A percentile compares a stretch with the other conserved stretches of the same genome.
These are phyloP conservation scores for Adelphocoris suturalis DNA, from an alignment of 2,888 invertebrate genomes.

Conservation along the genomic window DNA sequence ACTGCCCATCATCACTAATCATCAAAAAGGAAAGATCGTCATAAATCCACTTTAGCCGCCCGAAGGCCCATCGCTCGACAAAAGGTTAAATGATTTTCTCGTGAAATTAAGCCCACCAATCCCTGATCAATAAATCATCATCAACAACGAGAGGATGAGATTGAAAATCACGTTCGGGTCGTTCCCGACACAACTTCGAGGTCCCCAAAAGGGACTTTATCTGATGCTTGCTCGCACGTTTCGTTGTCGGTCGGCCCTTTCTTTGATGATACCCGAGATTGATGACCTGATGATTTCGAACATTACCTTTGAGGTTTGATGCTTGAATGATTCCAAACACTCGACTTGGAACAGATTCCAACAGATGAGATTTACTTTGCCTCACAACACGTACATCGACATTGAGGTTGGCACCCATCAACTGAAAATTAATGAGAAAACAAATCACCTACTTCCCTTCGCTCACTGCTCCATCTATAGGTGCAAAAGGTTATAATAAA, in stretches of 20 bases:
- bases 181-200: neutral
- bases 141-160: slow-evolving; percentile 11
- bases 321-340: neutral
- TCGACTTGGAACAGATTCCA: slow-evolving; percentile 4
- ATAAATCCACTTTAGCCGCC: neutral
- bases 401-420: too few species aligned
- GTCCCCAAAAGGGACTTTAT: slow-evolving; percentile 25
- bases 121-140: slow-evolving; percentile 43
- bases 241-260: neutral
- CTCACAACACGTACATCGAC: too few species aligned
- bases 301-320: neutral
- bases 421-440: too few species aligned
- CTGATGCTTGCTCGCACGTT: slow-evolving; percentile 37
- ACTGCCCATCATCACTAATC: too few species aligned
- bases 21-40: neutral
- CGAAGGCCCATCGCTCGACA: neutral
- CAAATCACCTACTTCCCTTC: too few species aligned
- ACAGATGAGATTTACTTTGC: neutral
- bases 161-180: slow-evolving; percentile 45
- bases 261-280: slow-evolving; percentile 36
- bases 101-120: slow-evolving; percentile 28
- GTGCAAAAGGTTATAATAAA: too few species aligned
- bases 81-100: slow-evolving; percentile 36
- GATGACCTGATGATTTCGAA: slow-evolving; percentile 31
- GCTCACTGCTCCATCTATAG: too few species aligned